phyloP scores from a whole-genome alignment of 2,113 vertebrate genomes.

The rat (Rattus norvegicus) region GRCr8 NC_086021.1:175372001-175372500 shows the following conservation, averaged over 20 bases:
- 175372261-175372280: neutral
- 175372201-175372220: no score
- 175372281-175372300: neutral
- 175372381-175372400: no score
- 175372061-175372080: neutral
- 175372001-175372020: neutral
- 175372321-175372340: no score
- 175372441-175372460: no score
- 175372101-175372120: neutral
- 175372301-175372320: neutral
- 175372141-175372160: neutral
- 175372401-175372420: no score
- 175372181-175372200: neutral
- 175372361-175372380: no score
- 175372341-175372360: no score
- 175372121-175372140: accelerated
- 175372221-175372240: neutral
- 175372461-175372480: no score
- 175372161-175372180: neutral
- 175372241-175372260: neutral
- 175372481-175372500: neutral
- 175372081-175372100: neutral
- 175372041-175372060: neutral
- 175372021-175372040: neutral
- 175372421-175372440: no score